phyloP scores from a whole-genome alignment of 23 tunicate genomes.

The Trididemnum nubilum region DNA sequence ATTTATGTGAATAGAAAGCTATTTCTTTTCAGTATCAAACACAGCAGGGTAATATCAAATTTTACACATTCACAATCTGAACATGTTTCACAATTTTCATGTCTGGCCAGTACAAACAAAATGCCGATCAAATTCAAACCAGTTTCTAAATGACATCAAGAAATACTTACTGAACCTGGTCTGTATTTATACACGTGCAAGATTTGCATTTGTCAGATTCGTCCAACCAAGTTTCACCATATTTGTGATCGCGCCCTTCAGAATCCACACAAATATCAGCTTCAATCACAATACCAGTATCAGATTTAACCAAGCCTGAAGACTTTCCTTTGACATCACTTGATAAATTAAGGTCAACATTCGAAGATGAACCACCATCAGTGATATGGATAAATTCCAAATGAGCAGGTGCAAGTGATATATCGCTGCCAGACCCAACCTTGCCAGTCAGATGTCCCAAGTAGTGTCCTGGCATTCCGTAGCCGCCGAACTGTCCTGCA shows the following conservation, averaged over 20 bases:
- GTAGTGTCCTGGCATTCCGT: neutral
- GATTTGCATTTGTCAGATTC: conserved; percentile 21
- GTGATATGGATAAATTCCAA: neutral
- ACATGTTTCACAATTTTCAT: no score
- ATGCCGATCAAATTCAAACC: no score
- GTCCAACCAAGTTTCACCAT: conserved; percentile 72
- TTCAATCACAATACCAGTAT: conserved; percentile 38
- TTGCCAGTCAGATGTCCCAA: neutral
- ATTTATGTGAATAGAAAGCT: no score
- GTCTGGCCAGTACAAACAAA: no score
- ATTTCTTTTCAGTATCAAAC: no score
- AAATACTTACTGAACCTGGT: conserved; percentile 39
- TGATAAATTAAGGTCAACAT: neutral
- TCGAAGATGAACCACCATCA: neutral
- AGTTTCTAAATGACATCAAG: no score
- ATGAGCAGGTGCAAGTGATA: neutral
- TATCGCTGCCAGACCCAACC: neutral
- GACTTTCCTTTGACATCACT: neutral
- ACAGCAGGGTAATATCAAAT: no score
- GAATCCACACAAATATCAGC: conserved; percentile 64
- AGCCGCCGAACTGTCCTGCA: neutral
- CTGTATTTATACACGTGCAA: conserved; percentile 63
- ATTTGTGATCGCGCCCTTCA: conserved; percentile 43
- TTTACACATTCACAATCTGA: no score
- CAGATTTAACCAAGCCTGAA: neutral